A percentile compares a stretch with the other conserved stretches of the same genome.
phyloP scores from a whole-genome alignment of 2,888 invertebrate species.

The Mycogona germanica region DNA sequence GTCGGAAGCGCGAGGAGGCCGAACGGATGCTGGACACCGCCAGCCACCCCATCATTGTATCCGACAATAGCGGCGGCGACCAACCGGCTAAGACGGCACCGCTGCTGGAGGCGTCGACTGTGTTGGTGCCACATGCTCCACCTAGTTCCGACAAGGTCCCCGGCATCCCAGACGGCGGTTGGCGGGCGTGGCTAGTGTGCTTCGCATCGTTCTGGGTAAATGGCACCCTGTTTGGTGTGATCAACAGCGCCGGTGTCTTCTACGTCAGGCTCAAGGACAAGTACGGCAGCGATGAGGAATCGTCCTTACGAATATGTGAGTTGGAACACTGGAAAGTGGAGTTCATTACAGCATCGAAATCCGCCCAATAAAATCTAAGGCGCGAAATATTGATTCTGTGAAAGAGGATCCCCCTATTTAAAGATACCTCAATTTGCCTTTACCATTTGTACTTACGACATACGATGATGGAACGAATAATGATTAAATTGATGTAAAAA shows the following conservation, averaged over 20 bases:
- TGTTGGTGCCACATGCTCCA: too few relatives aligned
- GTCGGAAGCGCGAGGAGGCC: neutral
- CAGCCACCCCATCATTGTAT: neutral
- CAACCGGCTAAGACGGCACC: too few relatives aligned
- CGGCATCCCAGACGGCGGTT: slow-evolving; percentile 56
- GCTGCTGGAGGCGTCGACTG: too few relatives aligned
- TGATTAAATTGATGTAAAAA: too few relatives aligned
- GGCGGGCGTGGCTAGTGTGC: slow-evolving; percentile 68
- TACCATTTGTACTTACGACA: too few relatives aligned
- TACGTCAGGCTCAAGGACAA: slow-evolving; percentile 54
- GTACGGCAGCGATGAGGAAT: slow-evolving; percentile 50
- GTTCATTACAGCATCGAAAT: too few relatives aligned
- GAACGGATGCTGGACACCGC: neutral
- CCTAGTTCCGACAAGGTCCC: neutral
- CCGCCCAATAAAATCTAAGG: too few relatives aligned
- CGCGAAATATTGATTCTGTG: too few relatives aligned
- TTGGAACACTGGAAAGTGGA: too few relatives aligned
- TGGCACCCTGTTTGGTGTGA: slow-evolving; percentile 78
- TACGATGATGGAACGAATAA: too few relatives aligned
- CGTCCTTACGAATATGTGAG: slow-evolving; percentile 69
- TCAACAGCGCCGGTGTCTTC: slow-evolving; percentile 76
- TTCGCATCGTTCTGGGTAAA: slow-evolving; percentile 76
- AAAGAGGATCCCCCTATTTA: too few relatives aligned
- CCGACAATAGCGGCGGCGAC: neutral
- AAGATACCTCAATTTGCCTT: too few relatives aligned